Evolutionary conservation across 1,140 invertebrate genomes (phyloP).

Genomic region (Cydia strobilella): DNA sequence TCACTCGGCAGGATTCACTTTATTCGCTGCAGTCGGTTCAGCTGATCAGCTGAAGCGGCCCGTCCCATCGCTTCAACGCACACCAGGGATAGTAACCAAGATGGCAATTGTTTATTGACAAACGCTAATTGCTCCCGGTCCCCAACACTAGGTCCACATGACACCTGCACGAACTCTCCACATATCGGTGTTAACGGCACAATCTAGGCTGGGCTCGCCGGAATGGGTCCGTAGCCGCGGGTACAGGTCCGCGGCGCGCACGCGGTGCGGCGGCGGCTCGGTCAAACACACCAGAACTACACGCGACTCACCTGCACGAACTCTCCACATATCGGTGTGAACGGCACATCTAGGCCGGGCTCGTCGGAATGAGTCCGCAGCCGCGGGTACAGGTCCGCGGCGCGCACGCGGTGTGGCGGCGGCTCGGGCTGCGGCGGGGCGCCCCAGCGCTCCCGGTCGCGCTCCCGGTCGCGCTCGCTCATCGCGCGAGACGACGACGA

Average conservation of each 20-base stretch:
- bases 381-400: conserved; percentile 73
- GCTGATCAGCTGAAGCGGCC: too few species aligned
- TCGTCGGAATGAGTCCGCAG: conserved; percentile 71
- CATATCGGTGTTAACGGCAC: conserved; percentile 72
- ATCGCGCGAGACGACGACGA: conserved; percentile 57
- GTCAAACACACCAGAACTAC: background rate
- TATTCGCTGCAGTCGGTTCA: too few species aligned
- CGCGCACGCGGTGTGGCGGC: conserved; percentile 69
- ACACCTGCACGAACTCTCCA: conserved; percentile 75
- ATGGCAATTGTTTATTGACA: too few species aligned
- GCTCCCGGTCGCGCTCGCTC: conserved; percentile 61
- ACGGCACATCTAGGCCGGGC: conserved; percentile 67
- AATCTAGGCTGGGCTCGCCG: conserved; percentile 69
- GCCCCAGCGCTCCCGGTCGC: conserved; percentile 63
- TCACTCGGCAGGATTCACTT: too few species aligned
- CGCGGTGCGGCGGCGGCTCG: conserved; percentile 66
- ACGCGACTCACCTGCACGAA: conserved; percentile 68
- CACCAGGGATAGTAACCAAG: too few species aligned
- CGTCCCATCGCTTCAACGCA: too few species aligned
- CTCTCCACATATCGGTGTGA: conserved; percentile 75
- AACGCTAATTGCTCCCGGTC: too few species aligned
- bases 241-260: conserved; percentile 71
- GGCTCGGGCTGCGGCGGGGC: conserved; percentile 69
- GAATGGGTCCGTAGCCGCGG: conserved; percentile 67
- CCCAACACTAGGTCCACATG: too few species aligned